Percentiles rank a stretch among this genome's conserved stretches.
Evolutionary conservation across 2,797 vertebrate species (phyloP).

Genomic region (Urophycis tenuis): DNA sequence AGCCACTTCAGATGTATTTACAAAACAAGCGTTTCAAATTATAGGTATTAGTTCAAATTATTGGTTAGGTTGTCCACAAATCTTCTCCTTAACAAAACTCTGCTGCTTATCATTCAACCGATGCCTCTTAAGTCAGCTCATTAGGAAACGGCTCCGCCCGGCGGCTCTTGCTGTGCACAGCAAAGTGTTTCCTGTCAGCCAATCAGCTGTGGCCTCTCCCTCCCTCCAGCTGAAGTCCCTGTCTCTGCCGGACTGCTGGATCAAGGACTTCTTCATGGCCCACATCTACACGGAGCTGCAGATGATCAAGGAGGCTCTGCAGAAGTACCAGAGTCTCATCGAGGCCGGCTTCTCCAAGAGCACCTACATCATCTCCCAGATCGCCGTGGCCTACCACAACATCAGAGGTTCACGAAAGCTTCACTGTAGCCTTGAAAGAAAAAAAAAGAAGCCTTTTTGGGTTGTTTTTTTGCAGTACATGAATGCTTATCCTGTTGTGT

Average conservation of each 20-base stretch:
- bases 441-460: not conserved
- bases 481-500: slow-evolving; percentile 17
- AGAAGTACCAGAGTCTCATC: slow-evolving; percentile 96
- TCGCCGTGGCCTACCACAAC: slow-evolving; percentile 98
- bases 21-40: not conserved
- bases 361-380: slow-evolving; percentile 98
- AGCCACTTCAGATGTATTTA: not conserved
- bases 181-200: not conserved
- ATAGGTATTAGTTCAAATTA: not conserved
- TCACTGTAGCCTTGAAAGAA: not conserved
- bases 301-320: slow-evolving; percentile 95
- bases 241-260: slow-evolving; percentile 95
- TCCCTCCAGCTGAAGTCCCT: slow-evolving; percentile 85
- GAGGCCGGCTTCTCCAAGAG: slow-evolving; percentile 97
- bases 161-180: not conserved
- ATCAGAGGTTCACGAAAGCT: slow-evolving; percentile 74
- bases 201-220: not conserved
- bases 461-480: not conserved
- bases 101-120: no score
- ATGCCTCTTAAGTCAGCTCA: no score
- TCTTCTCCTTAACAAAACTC: not conserved
- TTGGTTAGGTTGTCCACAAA: no score
- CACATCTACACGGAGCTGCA: slow-evolving; percentile 99
- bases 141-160: not conserved
- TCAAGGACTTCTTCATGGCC: slow-evolving; percentile 98